Evolutionary conservation across 2,888 invertebrate genomes (phyloP), one percentile per base, ranked within the genome.

Genomic region (Ophioninae sp.): DNA sequence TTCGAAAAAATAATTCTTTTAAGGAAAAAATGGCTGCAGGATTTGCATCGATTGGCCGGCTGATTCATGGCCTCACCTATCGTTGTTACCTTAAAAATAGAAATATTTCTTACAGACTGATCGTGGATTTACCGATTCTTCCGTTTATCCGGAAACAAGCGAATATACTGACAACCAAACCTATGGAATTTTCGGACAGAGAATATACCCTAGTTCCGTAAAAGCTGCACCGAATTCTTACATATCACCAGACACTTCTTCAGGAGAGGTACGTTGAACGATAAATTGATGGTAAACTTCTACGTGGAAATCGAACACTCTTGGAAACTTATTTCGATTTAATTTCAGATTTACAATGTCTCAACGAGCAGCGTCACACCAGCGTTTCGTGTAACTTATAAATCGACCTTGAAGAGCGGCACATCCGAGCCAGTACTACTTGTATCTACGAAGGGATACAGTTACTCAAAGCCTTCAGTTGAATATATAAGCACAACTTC

Each of bases 341-440:
- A 59, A 44, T 85, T 78, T 2, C 75, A 87, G 87, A 58, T 73
- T 63, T 83, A 86, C 68, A 74, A 88, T 58, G 44, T 85, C 58
- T 87, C 89, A 64, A 83, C 86, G n/a, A 88, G 86, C 20, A 89
- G 89, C 22, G 39, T 85, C 3, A 59, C 87, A 39, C 87, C 91
- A 37, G 85, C 79, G 37, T 51, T 80, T 56, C 89, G 88, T 0
- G 87, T 88, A 23, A 88, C 89, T 8, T 89, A 89, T 63, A 85
- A 85, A 22, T 87, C 85, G 72, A 91, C 91, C 39, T 89, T 89
- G 72, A 71, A 87, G 10, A 71, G 87, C 13, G 87, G 84, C 7
- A 87, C 87, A 1, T 67, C 83, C 1, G 80, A 75, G 51, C 73
- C 87, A 8, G 58, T 44, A 8, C 0, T 39, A 10, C 71, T 78